Percentiles rank a stretch among this genome's conserved stretches.
These are phyloP conservation scores for Cheilosia vernalis DNA, from an alignment of 2,888 invertebrate species.

Conservation along the genomic window DNA sequence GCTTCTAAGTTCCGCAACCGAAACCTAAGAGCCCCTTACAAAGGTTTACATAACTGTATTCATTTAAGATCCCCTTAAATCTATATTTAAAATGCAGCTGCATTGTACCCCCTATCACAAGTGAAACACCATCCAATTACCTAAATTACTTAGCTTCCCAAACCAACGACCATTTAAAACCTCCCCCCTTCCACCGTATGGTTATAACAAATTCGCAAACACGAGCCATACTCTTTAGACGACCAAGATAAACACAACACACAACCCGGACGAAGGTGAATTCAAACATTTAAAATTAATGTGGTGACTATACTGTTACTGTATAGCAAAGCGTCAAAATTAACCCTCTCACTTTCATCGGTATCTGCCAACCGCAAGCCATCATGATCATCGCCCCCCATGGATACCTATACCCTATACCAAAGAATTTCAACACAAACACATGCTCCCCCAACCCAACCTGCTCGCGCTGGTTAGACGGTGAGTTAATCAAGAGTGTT, in stretches of 20 bases:
- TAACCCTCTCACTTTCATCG: constrained; percentile 54
- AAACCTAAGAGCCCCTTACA: no score
- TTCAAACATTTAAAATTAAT: constrained; percentile 52
- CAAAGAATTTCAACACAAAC: background rate
- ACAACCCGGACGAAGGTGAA: constrained; percentile 1
- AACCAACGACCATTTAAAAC: background rate
- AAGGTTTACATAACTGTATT: no score
- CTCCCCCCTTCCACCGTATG: background rate
- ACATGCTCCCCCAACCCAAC: background rate
- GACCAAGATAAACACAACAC: constrained; percentile 14
- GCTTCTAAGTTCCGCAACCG: no score
- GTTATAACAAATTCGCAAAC: constrained; percentile 29
- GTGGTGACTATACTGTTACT: background rate
- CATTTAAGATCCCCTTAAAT: no score
- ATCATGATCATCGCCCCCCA: constrained; percentile 32
- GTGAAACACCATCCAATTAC: constrained; percentile 2
- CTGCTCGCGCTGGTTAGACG: constrained; percentile 1
- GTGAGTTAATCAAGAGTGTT: constrained; percentile 57
- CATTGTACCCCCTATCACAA: background rate
- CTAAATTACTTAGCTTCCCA: background rate
- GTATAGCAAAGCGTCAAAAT: constrained; percentile 38
- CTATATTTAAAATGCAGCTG: no score
- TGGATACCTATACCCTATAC: background rate
- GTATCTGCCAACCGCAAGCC: constrained; percentile 47
- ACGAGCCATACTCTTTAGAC: constrained; percentile 9